phyloP scores from a whole-genome alignment of 2,113 vertebrate species.

The Bagarius yarrelli region DNA sequence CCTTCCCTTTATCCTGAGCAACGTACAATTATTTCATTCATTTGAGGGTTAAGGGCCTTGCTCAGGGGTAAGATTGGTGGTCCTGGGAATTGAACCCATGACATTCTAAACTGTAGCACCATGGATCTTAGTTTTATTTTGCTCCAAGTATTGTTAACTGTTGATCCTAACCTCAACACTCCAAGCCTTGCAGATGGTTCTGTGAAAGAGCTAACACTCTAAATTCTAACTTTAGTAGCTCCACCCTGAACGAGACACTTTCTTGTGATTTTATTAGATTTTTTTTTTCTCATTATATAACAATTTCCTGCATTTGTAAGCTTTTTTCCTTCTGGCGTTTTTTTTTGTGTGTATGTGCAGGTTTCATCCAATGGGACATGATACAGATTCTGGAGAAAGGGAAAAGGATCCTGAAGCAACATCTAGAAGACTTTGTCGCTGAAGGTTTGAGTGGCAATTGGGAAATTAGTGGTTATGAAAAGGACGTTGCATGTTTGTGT shows the following conservation, averaged over 20 bases:
- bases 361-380: constrained; percentile 48
- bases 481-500: background rate
- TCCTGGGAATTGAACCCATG: too few species aligned
- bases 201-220: background rate
- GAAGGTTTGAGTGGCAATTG: constrained; percentile 50
- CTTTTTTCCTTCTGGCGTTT: background rate
- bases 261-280: background rate
- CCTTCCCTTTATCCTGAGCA: too few species aligned
- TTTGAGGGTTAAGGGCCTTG: too few species aligned
- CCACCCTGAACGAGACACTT: background rate
- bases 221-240: background rate
- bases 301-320: background rate
- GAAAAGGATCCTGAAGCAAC: constrained; percentile 62
- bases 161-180: too few species aligned
- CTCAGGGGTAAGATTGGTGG: too few species aligned
- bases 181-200: background rate
- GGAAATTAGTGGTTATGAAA: background rate
- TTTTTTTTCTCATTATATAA: background rate
- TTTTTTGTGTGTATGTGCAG: constrained; percentile 47
- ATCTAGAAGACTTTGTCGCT: constrained; percentile 62
- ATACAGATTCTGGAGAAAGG: constrained; percentile 68
- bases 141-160: too few species aligned
- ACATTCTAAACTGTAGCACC: too few species aligned
- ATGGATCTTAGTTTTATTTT: too few species aligned
- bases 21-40: too few species aligned